Evolutionary conservation across 2,113 vertebrate species (phyloP).

Genomic region (Phalacrocorax pelagicus): DNA sequence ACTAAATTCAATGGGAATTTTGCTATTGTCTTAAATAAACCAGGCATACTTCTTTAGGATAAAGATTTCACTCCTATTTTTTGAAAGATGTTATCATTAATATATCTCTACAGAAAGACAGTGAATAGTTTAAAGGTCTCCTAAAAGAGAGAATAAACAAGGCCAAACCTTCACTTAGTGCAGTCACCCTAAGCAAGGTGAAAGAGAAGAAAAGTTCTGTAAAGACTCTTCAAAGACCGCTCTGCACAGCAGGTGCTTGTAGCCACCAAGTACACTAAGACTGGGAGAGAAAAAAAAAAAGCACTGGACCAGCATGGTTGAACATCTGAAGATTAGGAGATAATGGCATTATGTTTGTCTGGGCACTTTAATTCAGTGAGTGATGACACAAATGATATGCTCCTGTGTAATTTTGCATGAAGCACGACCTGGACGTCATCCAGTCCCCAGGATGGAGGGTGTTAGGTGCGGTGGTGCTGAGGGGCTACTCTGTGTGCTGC

Average conservation of each 20-base stretch:
- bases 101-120: neutral
- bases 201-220: neutral
- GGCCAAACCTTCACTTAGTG: neutral
- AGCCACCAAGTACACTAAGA: neutral
- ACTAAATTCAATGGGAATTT: neutral
- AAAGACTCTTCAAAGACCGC: neutral
- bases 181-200: neutral
- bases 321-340: neutral
- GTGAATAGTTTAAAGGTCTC: neutral
- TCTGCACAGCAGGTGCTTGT: neutral
- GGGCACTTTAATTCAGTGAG: neutral
- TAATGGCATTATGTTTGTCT: neutral
- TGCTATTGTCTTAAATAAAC: neutral
- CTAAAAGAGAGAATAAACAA: neutral
- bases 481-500: neutral
- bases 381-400: neutral
- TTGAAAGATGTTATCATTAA: neutral
- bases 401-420: neutral
- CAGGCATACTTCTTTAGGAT: neutral
- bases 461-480: fast-evolving
- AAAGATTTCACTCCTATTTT: neutral
- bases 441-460: fast-evolving
- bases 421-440: neutral
- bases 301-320: neutral
- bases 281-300: neutral